Percentiles rank a stretch among this genome's conserved stretches.
These are phyloP conservation scores for Entosphenus tridentatus DNA, from an alignment of 2,113 vertebrate species.

Conservation along the genomic window DNA sequence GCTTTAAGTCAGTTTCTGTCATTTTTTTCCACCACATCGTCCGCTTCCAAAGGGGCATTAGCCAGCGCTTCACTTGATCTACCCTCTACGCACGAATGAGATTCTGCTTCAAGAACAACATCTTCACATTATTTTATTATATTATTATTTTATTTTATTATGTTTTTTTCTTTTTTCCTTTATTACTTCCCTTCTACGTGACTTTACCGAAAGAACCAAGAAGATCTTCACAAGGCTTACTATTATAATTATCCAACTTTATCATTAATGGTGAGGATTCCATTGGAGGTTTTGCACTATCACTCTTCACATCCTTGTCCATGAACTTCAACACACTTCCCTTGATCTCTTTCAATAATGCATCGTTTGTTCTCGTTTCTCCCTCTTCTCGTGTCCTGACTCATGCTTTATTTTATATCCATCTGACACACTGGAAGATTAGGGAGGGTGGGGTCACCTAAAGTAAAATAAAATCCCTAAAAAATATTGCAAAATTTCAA, in stretches of 20 bases:
- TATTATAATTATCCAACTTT: neutral
- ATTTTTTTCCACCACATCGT: neutral
- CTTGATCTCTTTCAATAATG: neutral
- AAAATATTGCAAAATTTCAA: too few species aligned
- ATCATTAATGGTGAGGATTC: too few species aligned
- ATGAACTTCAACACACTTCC: neutral
- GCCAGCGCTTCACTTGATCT: neutral
- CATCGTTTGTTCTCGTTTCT: neutral
- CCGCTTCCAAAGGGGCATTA: neutral
- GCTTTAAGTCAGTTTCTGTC: too few species aligned
- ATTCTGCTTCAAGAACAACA: slow-evolving; percentile 3
- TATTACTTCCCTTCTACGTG: too few species aligned
- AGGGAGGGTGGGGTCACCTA: neutral
- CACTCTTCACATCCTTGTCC: slow-evolving; percentile 4
- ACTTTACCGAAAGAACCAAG: too few species aligned
- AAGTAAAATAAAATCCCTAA: neutral
- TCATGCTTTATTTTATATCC: neutral
- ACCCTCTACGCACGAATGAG: neutral
- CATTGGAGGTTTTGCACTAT: neutral
- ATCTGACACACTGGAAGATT: neutral
- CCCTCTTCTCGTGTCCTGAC: neutral
- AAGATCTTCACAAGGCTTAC: slow-evolving; percentile 1
- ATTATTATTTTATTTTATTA: too few species aligned
- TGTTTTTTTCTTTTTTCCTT: too few species aligned
- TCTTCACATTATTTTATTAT: too few species aligned